Conservation (phyloP, 2,797 vertebrate genomes). For the Hemitrygon akajei region DNA sequence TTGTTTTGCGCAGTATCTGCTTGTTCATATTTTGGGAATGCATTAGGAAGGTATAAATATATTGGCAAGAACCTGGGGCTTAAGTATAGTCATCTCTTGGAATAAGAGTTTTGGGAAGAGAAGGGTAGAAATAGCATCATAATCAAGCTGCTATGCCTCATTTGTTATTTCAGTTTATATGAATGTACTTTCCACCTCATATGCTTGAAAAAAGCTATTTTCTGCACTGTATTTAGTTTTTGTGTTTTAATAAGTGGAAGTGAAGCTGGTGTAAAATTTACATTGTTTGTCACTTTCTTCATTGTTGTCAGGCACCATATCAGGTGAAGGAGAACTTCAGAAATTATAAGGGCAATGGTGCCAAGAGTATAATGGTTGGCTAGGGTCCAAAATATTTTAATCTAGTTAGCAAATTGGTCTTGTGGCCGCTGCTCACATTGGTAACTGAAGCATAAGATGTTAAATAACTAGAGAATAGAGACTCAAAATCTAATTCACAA, state of each 20-base stretch:
- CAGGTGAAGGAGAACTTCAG: neutral
- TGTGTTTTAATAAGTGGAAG: neutral
- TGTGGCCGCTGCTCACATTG: neutral
- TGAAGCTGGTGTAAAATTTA: neutral
- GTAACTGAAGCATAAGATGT: neutral
- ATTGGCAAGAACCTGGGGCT: constrained; percentile 7
- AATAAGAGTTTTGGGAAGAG: too few species aligned
- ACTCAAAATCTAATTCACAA: neutral
- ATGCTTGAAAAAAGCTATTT: neutral
- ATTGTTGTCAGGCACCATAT: neutral
- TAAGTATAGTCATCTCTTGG: neutral
- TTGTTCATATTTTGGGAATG: neutral
- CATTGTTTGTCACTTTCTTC: neutral
- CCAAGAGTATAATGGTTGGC: neutral
- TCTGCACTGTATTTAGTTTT: neutral
- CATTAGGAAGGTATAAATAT: neutral
- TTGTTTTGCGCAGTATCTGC: neutral
- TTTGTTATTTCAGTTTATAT: neutral
- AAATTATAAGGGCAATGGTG: neutral
- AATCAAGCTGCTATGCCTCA: neutral
- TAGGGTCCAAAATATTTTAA: neutral
- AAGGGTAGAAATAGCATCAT: neutral
- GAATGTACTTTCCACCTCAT: neutral
- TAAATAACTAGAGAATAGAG: neutral
- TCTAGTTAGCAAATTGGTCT: neutral